These are phyloP conservation scores for Bombus haemorrhoidalis DNA, from an alignment of 1,140 invertebrate genomes.

Conservation along the genomic window DNA sequence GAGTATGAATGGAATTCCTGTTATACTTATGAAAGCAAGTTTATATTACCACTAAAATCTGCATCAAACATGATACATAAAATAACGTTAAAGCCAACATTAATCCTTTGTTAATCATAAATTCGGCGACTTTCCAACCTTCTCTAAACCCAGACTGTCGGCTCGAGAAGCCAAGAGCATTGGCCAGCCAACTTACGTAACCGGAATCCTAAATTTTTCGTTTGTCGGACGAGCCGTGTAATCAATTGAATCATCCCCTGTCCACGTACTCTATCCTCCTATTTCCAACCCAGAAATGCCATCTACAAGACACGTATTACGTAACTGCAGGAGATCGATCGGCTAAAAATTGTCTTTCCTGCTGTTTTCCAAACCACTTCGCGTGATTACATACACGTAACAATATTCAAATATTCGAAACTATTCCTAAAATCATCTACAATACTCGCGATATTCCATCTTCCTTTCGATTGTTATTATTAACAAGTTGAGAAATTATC, in stretches of 20 bases:
- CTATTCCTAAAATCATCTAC: neutral
- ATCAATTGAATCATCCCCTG: slow-evolving; percentile 16
- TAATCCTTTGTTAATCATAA: neutral
- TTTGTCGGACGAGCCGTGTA: slow-evolving; percentile 24
- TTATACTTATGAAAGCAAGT: too few relatives aligned
- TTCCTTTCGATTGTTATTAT: neutral
- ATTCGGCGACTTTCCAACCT: slow-evolving; percentile 9
- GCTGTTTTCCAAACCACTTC: neutral
- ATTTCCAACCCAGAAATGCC: slow-evolving; percentile 9
- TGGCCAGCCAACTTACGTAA: slow-evolving; percentile 31
- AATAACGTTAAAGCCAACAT: too few relatives aligned
- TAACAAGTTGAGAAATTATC: neutral
- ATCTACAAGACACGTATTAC: slow-evolving; percentile 8
- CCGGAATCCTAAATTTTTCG: slow-evolving; percentile 29
- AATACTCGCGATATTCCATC: neutral
- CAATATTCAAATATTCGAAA: neutral
- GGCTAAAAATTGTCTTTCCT: neutral
- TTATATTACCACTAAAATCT: too few relatives aligned
- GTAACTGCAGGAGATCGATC: slow-evolving; percentile 36
- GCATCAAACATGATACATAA: too few relatives aligned
- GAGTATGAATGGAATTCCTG: too few relatives aligned
- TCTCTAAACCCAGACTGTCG: neutral
- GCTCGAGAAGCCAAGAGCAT: neutral
- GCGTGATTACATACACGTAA: neutral
- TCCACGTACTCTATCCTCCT: neutral